Evolutionary conservation across 2,797 vertebrate genomes (phyloP), one percentile per base, ranked within the genome.

Genomic region (Melanotaenia parkinsoni): DNA sequence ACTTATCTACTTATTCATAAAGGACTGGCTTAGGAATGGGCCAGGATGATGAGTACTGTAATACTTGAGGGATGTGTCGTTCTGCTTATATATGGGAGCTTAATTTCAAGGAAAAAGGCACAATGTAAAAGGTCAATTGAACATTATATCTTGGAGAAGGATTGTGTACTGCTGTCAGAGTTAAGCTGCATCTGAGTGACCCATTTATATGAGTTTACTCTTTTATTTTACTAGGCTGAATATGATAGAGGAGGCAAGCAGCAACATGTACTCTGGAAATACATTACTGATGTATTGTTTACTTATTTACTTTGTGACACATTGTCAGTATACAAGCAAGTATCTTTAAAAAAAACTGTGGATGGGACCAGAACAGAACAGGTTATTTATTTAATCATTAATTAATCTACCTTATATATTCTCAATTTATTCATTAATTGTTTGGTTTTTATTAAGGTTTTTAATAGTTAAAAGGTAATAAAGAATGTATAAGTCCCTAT

Each of bases 1-100:
- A 86, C 83, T 89, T 83, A 89, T 90, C 86, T 82, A 75, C 74
- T 86, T 88, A 81, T 89, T 91, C 88, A 90, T 83, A 87, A 84
- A 86, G 83, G 89, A 90, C 82, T 78, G 83, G 80, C 80, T 70
- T 57, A 74, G 74, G 84, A 87, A 78, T 45, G 72, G 84, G 68
- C 70, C 83, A 66, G 83, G 72, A 74, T 70, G 77, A 78, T 63
- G 57, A 54, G 47, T 72, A 24, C 67, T 76, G 73, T 75, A 71
- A 76, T 60, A 38, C 38, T 58, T 33, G 58, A 70, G 64, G 70
- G 73, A 75, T 37, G 63, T 50, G 67, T 86, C 43, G 38, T 58
- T 75, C 80, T 64, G 51, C 58, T 80, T 51, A 62, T 58, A 74
- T 71, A 71, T 61, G 37, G 62, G 71, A 75, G 58, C 69, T 86